Evolutionary conservation across 2,113 vertebrate species (phyloP), one percentile per base, ranked within the genome.

Genomic region (Etia nguti): DNA sequence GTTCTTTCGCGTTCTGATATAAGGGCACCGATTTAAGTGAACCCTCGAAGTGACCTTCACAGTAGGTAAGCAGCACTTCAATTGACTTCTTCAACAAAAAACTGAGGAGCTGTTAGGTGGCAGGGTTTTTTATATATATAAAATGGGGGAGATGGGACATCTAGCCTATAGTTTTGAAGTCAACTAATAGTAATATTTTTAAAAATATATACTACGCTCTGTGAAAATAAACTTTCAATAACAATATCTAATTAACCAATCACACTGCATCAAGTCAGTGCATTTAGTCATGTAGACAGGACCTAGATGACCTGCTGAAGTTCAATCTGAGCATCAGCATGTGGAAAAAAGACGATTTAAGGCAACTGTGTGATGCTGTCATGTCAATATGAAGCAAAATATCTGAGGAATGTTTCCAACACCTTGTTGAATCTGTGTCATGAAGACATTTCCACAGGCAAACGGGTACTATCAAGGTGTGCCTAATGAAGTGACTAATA

Each of bases 1-100:
- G 62, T 88, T 59, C 20, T 41, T 84, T 84, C 86, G 80, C 81
- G 50, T 79, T 62, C 80, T 59, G 70, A 89, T 80, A 62, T 81
- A 70, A 43, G 36, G 16, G 52, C 41, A 50, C 50, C 46, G 34
- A 85, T 91, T 88, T 65, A 86, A 89, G 18, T 43, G 34, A 62
- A 57, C 57, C 55, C 46, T 84, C 20, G 2, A 41, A 89, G 59
- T 77, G 79, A 84, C 83, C 80, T 55, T 57, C 79, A 79, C 10
- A 54, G 60, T 70, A 38, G 55, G 60, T 22, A 83, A 3, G 5
- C 24, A 55, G 81, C 79, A 41, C 80, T 48, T 81, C 82, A 88
- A 24, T 46, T 48, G 41, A 24, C 68, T 75, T 29, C 68, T 29
- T 75, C 41, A 75, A 48, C 41, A 48, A 73, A 26, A 46, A 29